phyloP scores from a whole-genome alignment of 1,140 invertebrate species.

The Bombus breviceps region DNA sequence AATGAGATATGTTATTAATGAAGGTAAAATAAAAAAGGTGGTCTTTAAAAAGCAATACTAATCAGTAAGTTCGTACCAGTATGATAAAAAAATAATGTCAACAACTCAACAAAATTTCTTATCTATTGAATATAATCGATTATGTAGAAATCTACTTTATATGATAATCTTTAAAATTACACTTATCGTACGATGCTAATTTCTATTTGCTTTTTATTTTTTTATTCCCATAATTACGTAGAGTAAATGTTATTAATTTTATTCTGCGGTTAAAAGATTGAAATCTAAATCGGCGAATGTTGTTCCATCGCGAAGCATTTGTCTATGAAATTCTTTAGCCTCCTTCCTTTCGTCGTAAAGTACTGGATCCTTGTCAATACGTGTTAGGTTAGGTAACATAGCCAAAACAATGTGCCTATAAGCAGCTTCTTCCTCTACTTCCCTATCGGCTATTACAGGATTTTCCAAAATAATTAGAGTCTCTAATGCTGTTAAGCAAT shows the following conservation, averaged over 20 bases:
- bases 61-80: too few relatives aligned
- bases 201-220: too few relatives aligned
- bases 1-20: too few relatives aligned
- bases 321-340: constrained; percentile 25
- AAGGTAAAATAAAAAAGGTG: too few relatives aligned
- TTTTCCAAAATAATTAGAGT: constrained; percentile 53
- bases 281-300: constrained; percentile 20
- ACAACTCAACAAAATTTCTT: too few relatives aligned
- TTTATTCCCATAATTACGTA: too few relatives aligned
- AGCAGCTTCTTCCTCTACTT: neutral
- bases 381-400: constrained; percentile 41
- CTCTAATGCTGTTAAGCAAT: constrained; percentile 26
- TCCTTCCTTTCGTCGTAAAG: constrained; percentile 12
- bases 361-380: constrained; percentile 49
- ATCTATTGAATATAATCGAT: too few relatives aligned
- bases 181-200: too few relatives aligned
- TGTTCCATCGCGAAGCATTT: neutral
- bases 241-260: neutral
- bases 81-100: too few relatives aligned
- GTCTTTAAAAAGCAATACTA: too few relatives aligned
- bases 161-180: too few relatives aligned
- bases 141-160: too few relatives aligned
- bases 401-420: constrained; percentile 22
- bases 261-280: neutral
- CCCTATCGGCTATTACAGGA: neutral